Evolutionary conservation across 2,113 vertebrate genomes (phyloP).

Genomic region (Scomber japonicus): DNA sequence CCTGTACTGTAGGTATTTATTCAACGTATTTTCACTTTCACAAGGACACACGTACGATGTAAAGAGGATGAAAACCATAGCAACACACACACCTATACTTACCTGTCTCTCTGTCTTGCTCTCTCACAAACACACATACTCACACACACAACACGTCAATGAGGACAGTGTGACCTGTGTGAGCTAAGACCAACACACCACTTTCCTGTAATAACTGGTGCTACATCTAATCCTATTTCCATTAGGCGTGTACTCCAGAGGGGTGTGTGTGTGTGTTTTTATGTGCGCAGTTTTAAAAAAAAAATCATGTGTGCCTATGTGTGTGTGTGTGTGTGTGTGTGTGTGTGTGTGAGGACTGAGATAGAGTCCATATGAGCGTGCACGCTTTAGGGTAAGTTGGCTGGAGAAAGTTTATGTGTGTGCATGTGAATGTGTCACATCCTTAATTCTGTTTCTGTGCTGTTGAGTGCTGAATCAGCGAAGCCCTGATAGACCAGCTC

Average conservation of each 20-base stretch:
- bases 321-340: constrained; percentile 42
- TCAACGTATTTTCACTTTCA: constrained; percentile 12
- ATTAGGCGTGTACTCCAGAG: constrained; percentile 55
- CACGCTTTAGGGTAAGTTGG: constrained; percentile 37
- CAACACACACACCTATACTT: background rate
- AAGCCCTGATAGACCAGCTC: constrained; percentile 62
- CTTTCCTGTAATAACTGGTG: constrained; percentile 76
- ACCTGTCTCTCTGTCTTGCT: no score
- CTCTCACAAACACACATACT: constrained; percentile 24
- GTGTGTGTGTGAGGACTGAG: constrained; percentile 43
- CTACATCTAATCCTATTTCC: constrained; percentile 78
- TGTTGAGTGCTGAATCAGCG: constrained; percentile 70
- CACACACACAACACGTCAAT: constrained; percentile 38
- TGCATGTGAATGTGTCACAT: constrained; percentile 52
- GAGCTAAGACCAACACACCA: constrained; percentile 61
- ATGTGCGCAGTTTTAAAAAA: constrained; percentile 28
- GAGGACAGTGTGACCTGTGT: constrained; percentile 67
- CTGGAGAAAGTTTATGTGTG: constrained; percentile 24
- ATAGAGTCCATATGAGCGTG: constrained; percentile 47
- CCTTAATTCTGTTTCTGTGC: constrained; percentile 60
- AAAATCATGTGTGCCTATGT: constrained; percentile 24
- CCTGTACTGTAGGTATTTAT: background rate
- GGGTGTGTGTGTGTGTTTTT: constrained; percentile 32
- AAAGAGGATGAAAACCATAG: background rate
- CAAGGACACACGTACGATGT: constrained; percentile 23